Conservation (phyloP, 2,797 vertebrate genomes). For the Lutjanus argentimaculatus region DNA sequence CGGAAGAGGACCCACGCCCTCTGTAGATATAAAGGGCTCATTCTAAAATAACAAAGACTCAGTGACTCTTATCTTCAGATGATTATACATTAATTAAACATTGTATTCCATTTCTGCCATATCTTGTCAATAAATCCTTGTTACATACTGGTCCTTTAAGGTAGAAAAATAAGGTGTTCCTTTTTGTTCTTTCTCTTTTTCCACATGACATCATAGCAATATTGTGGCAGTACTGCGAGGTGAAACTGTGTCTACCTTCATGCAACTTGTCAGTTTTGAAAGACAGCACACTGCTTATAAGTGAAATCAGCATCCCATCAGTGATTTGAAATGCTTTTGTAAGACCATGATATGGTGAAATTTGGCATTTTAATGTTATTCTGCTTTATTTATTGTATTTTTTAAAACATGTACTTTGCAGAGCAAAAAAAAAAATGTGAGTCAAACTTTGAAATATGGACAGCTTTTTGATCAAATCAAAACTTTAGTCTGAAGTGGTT, state of each 20-base stretch:
- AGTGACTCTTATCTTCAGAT: too few relatives aligned
- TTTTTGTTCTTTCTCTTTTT: conserved; percentile 30
- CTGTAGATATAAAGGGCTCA: too few relatives aligned
- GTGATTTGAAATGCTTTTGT: conserved; percentile 48
- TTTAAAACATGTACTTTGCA: conserved; percentile 29
- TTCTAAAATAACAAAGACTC: too few relatives aligned
- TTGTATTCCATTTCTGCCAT: too few relatives aligned
- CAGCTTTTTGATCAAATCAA: conserved; percentile 48
- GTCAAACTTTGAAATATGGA: conserved; percentile 15
- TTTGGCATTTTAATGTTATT: conserved; percentile 30
- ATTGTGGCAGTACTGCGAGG: conserved; percentile 43
- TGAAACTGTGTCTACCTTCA: conserved; percentile 48
- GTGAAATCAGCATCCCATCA: conserved; percentile 33
- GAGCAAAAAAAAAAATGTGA: conserved; percentile 29
- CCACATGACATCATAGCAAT: conserved; percentile 34
- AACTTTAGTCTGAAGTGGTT: conserved; percentile 36
- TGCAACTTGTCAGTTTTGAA: conserved; percentile 41
- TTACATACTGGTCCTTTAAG: background rate
- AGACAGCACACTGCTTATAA: conserved; percentile 37
- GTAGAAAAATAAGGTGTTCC: conserved; percentile 7
- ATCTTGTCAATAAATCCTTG: too few relatives aligned
- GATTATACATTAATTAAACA: too few relatives aligned
- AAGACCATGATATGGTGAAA: conserved; percentile 48
- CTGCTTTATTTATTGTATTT: conserved; percentile 37
- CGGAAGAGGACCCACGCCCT: too few relatives aligned